Evolutionary conservation across 1,140 invertebrate species (phyloP).

Genomic region (Nylanderia fulva): DNA sequence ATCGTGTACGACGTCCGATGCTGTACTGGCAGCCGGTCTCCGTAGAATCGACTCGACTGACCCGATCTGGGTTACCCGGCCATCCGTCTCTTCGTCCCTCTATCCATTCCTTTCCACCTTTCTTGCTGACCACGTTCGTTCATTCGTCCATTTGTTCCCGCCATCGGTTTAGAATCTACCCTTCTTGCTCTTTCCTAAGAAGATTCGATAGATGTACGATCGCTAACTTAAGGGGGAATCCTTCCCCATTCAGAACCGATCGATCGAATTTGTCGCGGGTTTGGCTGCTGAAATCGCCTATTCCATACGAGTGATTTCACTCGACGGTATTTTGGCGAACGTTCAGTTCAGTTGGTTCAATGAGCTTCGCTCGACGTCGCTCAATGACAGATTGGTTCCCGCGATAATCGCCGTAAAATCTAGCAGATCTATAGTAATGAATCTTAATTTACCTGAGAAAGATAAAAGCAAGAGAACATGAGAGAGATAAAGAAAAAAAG

Average conservation of each 20-base stretch:
- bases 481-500: background rate
- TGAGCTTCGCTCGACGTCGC: background rate
- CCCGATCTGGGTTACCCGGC: slow-evolving; percentile 86
- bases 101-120: slow-evolving; percentile 74
- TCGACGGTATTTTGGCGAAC: slow-evolving; percentile 57
- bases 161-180: slow-evolving; percentile 62
- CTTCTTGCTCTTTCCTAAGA: slow-evolving; percentile 38
- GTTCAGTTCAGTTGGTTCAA: background rate
- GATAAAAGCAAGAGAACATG: background rate
- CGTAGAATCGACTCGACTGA: slow-evolving; percentile 81
- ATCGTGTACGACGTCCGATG: slow-evolving; percentile 81
- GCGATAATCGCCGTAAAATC: background rate
- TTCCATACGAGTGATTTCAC: slow-evolving; percentile 71
- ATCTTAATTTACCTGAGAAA: background rate
- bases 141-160: slow-evolving; percentile 78
- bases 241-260: slow-evolving; percentile 66
- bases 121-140: slow-evolving; percentile 74
- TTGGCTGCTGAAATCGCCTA: slow-evolving; percentile 8
- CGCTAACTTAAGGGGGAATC: background rate
- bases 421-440: too few species aligned
- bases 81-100: slow-evolving; percentile 81
- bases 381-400: background rate
- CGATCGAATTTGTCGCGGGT: slow-evolving; percentile 70
- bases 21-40: slow-evolving; percentile 79
- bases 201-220: background rate